Percentiles rank a stretch among this genome's conserved stretches.
These are phyloP conservation scores for Eilema griseolum DNA, from an alignment of 2,888 invertebrate genomes.

Conservation along the genomic window DNA sequence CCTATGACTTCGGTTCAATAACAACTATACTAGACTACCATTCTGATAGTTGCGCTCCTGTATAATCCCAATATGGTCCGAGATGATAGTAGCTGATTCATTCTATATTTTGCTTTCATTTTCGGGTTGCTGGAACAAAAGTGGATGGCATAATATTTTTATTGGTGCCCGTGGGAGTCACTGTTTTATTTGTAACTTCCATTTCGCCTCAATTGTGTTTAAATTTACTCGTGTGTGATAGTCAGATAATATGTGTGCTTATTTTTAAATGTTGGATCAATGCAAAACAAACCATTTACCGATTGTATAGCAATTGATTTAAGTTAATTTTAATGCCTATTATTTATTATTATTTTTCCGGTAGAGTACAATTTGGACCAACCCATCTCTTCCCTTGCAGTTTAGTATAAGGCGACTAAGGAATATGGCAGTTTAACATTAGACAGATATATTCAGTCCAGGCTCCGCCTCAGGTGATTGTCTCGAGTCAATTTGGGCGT, in stretches of 20 bases:
- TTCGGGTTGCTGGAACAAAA: constrained; percentile 46
- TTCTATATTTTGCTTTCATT: constrained; percentile 52
- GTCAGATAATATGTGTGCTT: constrained; percentile 67
- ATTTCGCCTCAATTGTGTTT: constrained; percentile 70
- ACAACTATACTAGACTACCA: background rate
- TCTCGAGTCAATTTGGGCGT: too few species aligned
- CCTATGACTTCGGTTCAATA: background rate
- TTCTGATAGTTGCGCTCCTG: background rate
- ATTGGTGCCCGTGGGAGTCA: constrained; percentile 57
- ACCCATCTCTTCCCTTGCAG: too few species aligned
- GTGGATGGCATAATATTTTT: constrained; percentile 60
- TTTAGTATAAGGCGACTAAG: too few species aligned
- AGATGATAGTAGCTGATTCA: constrained; percentile 41
- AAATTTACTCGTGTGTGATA: constrained; percentile 73
- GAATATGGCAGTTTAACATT: too few species aligned
- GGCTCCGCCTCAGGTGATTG: too few species aligned
- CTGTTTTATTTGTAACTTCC: constrained; percentile 70
- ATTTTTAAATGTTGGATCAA: constrained; percentile 37
- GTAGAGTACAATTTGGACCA: too few species aligned
- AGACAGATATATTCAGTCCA: too few species aligned
- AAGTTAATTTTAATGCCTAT: background rate
- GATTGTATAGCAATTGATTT: background rate
- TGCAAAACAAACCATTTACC: background rate
- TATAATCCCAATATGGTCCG: constrained; percentile 5
- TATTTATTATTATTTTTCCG: too few species aligned